Evolutionary conservation across 2,113 vertebrate species (phyloP).

Genomic region (Colius striatus): DNA sequence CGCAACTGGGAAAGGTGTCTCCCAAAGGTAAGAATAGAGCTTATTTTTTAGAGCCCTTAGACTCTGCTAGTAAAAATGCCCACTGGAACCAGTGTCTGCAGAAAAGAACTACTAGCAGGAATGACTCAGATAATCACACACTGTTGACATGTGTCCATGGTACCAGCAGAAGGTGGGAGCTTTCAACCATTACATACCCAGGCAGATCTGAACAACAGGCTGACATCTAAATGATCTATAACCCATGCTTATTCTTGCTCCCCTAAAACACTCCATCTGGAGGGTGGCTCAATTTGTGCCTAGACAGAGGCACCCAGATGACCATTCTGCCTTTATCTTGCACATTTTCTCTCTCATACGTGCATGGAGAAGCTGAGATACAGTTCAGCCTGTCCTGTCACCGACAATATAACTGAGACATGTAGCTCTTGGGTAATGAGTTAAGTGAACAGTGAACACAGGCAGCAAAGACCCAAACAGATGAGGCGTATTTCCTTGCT

Average conservation of each 20-base stretch:
- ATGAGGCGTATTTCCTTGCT: not conserved
- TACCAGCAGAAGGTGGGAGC: not conserved
- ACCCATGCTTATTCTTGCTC: not conserved
- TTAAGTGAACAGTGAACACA: not conserved
- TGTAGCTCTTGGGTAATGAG: not conserved
- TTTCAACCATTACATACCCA: not conserved
- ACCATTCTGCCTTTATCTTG: not conserved
- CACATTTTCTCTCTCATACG: not conserved
- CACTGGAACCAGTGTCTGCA: not conserved
- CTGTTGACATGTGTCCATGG: not conserved
- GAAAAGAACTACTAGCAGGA: not conserved
- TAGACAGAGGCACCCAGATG: not conserved
- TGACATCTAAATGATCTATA: not conserved
- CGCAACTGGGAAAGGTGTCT: not conserved
- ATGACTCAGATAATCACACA: not conserved
- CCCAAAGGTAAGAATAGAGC: not conserved
- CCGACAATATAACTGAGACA: not conserved
- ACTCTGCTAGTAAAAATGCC: not conserved
- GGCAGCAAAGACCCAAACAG: not conserved
- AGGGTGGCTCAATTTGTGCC: not conserved
- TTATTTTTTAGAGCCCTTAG: not conserved
- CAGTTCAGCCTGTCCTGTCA: not conserved
- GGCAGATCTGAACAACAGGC: not conserved
- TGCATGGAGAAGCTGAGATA: not conserved
- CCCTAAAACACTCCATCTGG: not conserved